Base-by-base conservation (phyloP, 2,797 vertebrate genomes). In the Urocyon cinereoargenteus region DNA sequence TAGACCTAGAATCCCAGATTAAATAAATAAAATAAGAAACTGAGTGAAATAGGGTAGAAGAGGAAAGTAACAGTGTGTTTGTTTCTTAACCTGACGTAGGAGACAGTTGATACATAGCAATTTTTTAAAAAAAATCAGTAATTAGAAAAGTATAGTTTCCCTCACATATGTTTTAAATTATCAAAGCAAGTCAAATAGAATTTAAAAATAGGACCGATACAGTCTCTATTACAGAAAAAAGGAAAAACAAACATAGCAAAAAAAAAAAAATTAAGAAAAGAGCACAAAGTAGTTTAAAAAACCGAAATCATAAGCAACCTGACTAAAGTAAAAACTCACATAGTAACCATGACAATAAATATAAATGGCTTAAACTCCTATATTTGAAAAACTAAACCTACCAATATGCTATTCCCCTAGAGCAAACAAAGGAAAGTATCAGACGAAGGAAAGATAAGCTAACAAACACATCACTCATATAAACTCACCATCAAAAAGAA, bases 351-450 rank as follows among this genome's bases (percentile, higher is more conserved):
- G 92, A 93, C 14, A 93, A 68, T 86, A 88, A 85, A 59, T 83
- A 5, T 77, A 90, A 96, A 31, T 84, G 40, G 31, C 28, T 95
- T 79, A 78, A 93, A 66, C 3, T 55, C 34, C 16, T 16, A 34
- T 62, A 90, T 87, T 85, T 90, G 40, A 90, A 89, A 89, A 96
- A 82, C 51, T 68, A 90, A 83, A 59, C 22, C 34, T 72, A 75
- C 2, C 40, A 77, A 45, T 81, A 68, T 3, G 24, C 28, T 90
- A 26, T 53, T 12, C 49, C 75, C 34, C 31, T 86, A 64, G 57
- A 95, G 84, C 34, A 78, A 94, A 86, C 4, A 82, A 79, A 86
- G 45, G 49, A 49, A 91, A 77, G 22, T 15, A 51, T 64, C 59
- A n/a, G 21, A 86, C 64, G 53, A 82, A 97, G n/a, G 11, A 88